Conservation (phyloP, 2,888 invertebrate genomes). For the Anorthoa munda region DNA sequence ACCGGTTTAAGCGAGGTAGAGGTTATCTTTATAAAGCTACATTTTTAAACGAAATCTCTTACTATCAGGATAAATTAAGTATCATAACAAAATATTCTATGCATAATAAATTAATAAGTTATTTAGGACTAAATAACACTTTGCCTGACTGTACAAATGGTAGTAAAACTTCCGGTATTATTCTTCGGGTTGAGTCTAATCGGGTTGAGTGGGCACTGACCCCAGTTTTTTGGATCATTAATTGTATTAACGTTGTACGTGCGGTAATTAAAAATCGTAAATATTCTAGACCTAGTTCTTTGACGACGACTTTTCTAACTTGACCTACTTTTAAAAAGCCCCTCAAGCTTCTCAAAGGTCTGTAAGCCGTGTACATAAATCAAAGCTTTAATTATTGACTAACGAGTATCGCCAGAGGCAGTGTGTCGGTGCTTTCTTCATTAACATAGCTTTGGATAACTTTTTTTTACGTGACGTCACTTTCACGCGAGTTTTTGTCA, state of each 20-base stretch:
- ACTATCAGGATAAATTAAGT: too few species aligned
- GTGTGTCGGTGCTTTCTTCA: constrained; percentile 49
- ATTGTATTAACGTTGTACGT: not conserved
- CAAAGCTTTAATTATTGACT: constrained; percentile 57
- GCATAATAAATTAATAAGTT: too few species aligned
- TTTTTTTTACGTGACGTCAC: constrained; percentile 49
- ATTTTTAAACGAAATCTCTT: too few species aligned
- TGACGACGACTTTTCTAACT: not conserved
- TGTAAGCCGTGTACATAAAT: constrained; percentile 33
- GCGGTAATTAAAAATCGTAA: constrained; percentile 24
- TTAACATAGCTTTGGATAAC: constrained; percentile 45
- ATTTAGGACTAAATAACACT: too few species aligned
- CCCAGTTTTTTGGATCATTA: not conserved
- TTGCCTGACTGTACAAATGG: too few species aligned
- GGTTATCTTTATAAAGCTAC: too few species aligned
- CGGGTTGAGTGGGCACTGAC: too few species aligned
- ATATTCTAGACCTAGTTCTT: not conserved
- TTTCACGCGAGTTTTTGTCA: constrained; percentile 26
- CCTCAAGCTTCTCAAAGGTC: constrained; percentile 14
- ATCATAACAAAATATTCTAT: too few species aligned
- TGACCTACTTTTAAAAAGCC: constrained; percentile 16
- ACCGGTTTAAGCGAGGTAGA: too few species aligned
- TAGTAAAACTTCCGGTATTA: too few species aligned
- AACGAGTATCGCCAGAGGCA: constrained; percentile 39
- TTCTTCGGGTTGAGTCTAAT: too few species aligned